phyloP scores from a whole-genome alignment of 2,888 invertebrate genomes.

The Pyrgus malvae region DNA sequence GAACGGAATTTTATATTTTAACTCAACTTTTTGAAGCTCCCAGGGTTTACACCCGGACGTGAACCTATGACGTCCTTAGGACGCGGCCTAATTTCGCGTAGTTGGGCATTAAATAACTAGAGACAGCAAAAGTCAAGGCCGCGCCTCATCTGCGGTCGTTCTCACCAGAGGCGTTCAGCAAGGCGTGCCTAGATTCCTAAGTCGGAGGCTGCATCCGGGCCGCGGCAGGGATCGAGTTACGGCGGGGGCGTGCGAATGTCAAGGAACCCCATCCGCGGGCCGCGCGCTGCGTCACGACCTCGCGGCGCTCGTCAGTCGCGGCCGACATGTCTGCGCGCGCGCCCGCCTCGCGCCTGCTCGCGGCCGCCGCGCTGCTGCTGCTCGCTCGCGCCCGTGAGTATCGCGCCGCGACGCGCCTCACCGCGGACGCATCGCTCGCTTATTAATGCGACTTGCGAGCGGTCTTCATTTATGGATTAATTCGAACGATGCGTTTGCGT shows the following conservation, averaged over 20 bases:
- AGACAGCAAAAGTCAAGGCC: constrained; percentile 67
- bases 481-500: not conserved
- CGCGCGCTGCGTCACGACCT: constrained; percentile 33
- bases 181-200: constrained; percentile 72
- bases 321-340: too few species aligned
- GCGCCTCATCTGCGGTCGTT: constrained; percentile 53
- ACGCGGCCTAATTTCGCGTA: constrained; percentile 37
- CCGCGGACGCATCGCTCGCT: not conserved
- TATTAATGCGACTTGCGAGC: too few species aligned
- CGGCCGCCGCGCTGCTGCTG: constrained; percentile 32
- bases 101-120: constrained; percentile 56
- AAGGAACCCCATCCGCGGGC: constrained; percentile 65
- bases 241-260: constrained; percentile 74
- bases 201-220: constrained; percentile 78
- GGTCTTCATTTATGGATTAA: too few species aligned
- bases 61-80: not conserved
- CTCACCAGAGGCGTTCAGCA: constrained; percentile 53
- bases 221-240: constrained; percentile 67
- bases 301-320: constrained; percentile 52
- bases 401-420: not conserved
- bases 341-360: constrained; percentile 47
- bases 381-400: constrained; percentile 57
- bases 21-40: not conserved
- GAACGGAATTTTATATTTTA: too few species aligned
- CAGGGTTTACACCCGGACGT: not conserved